Evolutionary conservation across 2,888 invertebrate genomes (phyloP), one percentile per base, ranked within the genome.

Genomic region (Orgyia antiqua): DNA sequence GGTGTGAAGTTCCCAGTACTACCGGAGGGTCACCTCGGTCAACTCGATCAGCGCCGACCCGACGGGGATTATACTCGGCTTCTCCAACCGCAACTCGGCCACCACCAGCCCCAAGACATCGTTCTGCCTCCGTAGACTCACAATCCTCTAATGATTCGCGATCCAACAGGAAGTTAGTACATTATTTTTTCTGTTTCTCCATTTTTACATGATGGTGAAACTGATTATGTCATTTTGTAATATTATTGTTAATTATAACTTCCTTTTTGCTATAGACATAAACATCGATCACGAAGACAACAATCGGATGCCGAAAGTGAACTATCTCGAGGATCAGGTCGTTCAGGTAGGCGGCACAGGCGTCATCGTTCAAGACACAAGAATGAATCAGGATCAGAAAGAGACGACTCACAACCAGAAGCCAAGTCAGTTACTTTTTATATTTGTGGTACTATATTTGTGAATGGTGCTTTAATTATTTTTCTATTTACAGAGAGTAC

Each of bases 281-380:
- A 91, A 57, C 94, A 95, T 68, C 90, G 94, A 20, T 94, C 94
- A 55, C 90, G 94, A 47, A 89, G 92, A 58, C 84, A 86, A 90
- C 94, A 84, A 50, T 96, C 96, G 1, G 96, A 96, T 68, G 95
- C 95, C 48, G 96, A 96, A 75, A 96, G 96, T 58, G 96, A 96
- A 76, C 79, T 95, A 48, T 96, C 96, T 0, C 91, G 95, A 39
- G 92, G 94, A 23, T 96, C 95, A 4, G 93, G 92, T 9, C 90
- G 93, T 47, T 94, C 94, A 4, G 92, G 92, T 10, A 88, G 94
- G 36, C 91, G 92, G 35, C 93, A 93, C 53, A 87, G 92, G 21
- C 84, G 92, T 32, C 93, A 94, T 64, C 90, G 94, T 47, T 92
- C 93, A 26, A 89, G 92, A 23, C 92, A 94, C 52, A 91, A 93